Evolutionary conservation across 2,113 vertebrate genomes (phyloP), one percentile per base, ranked within the genome.

Genomic region (Labeo rohita): DNA sequence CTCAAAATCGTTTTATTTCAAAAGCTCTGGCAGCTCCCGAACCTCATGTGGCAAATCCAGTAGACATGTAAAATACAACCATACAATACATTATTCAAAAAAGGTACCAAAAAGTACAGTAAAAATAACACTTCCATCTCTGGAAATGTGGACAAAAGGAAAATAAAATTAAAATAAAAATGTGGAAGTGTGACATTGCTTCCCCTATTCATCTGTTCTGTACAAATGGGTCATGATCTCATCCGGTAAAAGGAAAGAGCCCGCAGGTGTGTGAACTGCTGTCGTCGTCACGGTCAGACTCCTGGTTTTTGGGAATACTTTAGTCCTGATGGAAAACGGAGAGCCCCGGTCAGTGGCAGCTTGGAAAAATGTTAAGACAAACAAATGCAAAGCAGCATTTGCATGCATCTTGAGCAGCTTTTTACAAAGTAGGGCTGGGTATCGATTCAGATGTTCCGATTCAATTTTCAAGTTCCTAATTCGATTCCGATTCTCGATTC

Each of bases 71-170:
- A 99, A 99, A 99, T 99, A 99, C 95, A 96, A 96, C 97, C 98
- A 98, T 98, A 99, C 98, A 98, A 98, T 98, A 99, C 97, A 99
- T 98, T 99, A 99, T 98, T 98, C 97, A 98, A 98, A 97, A 88
- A 97, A 98, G 98, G 98, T 99, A 99, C 98, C 97, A 99, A 99
- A 99, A 99, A 99, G 97, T 99, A 99, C 97, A 99, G 98, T 98
- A 99, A 99, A 99, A 99, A 99, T 99, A 97, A 98, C 98, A 99
- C 98, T 99, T 99, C 98, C 98, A 90, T 96, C 94, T 93, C 94
- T 97, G 98, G 98, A 99, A 99, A 99, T 99, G 98, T 98, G 91
- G 89, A 97, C 95, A 18, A 80, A 89, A 86, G 85, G 74, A 88
- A 80, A 76, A 65, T 56, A 84, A 96, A 96, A 96, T 96, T 96